Conservation (phyloP, 2,113 vertebrate genomes). For the Apus apus region DNA sequence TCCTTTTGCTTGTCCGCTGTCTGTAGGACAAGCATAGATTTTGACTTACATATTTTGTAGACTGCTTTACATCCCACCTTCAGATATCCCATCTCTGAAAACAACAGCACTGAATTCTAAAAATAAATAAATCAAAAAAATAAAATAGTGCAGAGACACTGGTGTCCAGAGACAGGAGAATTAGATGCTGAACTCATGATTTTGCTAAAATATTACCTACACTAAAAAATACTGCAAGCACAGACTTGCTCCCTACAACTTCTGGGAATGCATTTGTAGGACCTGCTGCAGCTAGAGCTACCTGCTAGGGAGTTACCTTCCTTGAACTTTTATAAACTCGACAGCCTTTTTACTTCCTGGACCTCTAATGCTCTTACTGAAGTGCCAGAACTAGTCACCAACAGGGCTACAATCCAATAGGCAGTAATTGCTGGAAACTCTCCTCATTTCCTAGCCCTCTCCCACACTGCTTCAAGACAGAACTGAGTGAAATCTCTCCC, state of each 20-base stretch:
- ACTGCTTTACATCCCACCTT: not conserved
- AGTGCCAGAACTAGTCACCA: slow-evolving; percentile 55
- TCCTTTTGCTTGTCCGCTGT: not conserved
- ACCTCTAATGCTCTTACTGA: not conserved
- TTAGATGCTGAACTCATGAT: not conserved
- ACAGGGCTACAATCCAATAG: slow-evolving; percentile 64
- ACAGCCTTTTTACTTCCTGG: not conserved
- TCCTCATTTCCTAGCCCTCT: slow-evolving; percentile 11
- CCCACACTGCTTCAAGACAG: slow-evolving; percentile 34
- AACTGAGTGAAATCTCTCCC: slow-evolving; percentile 3
- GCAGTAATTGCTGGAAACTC: slow-evolving; percentile 55
- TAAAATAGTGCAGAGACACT: not conserved
- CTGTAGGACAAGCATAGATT: not conserved
- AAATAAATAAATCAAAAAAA: not conserved
- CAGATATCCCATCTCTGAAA: not conserved
- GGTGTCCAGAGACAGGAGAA: not conserved
- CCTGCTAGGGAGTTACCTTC: not conserved
- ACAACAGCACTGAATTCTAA: not conserved
- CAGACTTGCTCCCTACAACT: not conserved
- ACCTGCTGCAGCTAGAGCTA: not conserved
- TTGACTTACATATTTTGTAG: not conserved
- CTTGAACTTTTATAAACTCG: not conserved
- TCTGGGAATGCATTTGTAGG: not conserved
- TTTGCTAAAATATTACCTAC: not conserved
- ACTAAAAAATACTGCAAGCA: not conserved